Conservation (phyloP, 2,113 vertebrate genomes). For the Aphyosemion australe region DNA sequence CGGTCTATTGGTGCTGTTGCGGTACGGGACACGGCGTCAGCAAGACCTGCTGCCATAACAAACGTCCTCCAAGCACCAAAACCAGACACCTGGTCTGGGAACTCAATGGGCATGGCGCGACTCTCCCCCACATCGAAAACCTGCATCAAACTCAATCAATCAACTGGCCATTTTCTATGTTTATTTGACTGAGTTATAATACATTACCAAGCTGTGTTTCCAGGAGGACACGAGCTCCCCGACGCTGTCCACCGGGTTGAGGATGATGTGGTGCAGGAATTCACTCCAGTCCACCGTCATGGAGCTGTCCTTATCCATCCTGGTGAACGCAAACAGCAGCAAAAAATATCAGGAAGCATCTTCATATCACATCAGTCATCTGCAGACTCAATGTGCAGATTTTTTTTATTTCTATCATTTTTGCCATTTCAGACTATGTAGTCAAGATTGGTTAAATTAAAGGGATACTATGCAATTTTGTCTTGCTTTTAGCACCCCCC, state of each 20-base stretch:
- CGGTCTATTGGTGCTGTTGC: constrained; percentile 79
- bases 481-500: too few relatives aligned
- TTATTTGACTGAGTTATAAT: not conserved
- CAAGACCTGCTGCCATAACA: constrained; percentile 69
- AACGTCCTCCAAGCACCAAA: constrained; percentile 67
- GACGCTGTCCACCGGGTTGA: constrained; percentile 76
- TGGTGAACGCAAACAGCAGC: constrained; percentile 25
- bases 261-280: constrained; percentile 76
- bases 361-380: not conserved
- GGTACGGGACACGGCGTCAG: constrained; percentile 75
- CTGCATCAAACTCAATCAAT: constrained; percentile 33
- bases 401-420: not conserved
- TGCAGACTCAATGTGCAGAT: not conserved
- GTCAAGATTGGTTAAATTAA: not conserved
- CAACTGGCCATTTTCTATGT: not conserved
- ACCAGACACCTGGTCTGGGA: constrained; percentile 60
- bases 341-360: not conserved
- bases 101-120: constrained; percentile 70
- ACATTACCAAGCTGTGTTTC: constrained; percentile 75
- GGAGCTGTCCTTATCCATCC: constrained; percentile 79
- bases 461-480: too few relatives aligned
- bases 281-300: constrained; percentile 80
- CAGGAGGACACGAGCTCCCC: constrained; percentile 78
- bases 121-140: constrained; percentile 81
- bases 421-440: not conserved